Base-by-base conservation (phyloP, 92 coral and sea anemone genomes). In the Pocillopora grandis region DNA sequence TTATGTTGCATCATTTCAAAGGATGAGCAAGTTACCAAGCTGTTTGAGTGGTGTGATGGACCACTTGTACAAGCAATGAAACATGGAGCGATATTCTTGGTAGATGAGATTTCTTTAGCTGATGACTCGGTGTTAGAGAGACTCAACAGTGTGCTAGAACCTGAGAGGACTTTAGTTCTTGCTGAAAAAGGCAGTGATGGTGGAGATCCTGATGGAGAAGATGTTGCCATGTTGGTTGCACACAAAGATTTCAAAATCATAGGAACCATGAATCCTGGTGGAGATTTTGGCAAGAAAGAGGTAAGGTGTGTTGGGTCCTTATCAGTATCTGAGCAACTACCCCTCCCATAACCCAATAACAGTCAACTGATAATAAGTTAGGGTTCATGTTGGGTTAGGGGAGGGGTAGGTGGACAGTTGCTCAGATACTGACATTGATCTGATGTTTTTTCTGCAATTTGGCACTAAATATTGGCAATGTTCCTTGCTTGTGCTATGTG, bases 1-100 rank as follows among this genome's bases (percentile, higher is more conserved):
- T 71, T 37, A 12, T 19, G 23, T 48, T 66, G 27, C 23, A 72
- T 21, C n/a, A 77, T 4, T 42, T 15, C 62, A 21, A 20, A 94
- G 98, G 85, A 91, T 62, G 98, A 90, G 12, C 84, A 85, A 71
- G 83, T 94, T 12, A 78, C 90, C 83, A 97, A 85, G 84, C 81
- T 97, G 49, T 97, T 97, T 57, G 99, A 97, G 80, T 97, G 99
- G 99, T 92, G 98, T 80, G 99, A 97, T 80, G 99, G 99, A 13
- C 96, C 97, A 1, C 89, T 97, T 11, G 97, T 97, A 11, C 82
- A 76, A 66, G 98, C 99, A 71, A 97, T 97, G 98, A 94, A 86
- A 72, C 93, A 89, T 60, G 99, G 99, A 0, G 91, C 89, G 76
- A 91, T 94, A 97, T 92, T 97, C 71, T 90, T 97, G 4, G 94